Percentiles rank a stretch among this genome's conserved stretches.
Conservation (phyloP, 1,140 invertebrate species). For the Rhopalosiphum padi region DNA sequence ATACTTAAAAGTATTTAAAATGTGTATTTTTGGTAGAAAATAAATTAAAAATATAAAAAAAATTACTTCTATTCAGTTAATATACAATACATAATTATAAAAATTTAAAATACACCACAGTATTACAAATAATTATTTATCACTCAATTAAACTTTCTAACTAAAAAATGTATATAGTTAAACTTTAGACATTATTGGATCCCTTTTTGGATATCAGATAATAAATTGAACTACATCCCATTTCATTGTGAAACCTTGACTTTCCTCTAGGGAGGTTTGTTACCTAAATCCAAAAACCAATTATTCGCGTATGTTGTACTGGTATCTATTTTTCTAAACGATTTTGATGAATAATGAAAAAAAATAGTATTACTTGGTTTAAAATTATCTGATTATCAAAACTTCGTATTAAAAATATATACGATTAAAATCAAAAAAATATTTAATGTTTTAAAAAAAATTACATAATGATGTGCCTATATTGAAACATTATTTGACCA, state of each 20-base stretch:
- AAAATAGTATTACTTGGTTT: not conserved
- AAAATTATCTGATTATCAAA: not conserved
- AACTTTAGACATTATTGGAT: slow-evolving; percentile 24
- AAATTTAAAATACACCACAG: not conserved
- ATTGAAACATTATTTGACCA: too few species aligned
- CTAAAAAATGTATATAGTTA: not conserved
- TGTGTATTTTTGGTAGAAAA: not conserved
- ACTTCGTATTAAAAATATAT: not conserved
- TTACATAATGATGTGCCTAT: too few species aligned
- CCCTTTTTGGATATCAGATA: not conserved
- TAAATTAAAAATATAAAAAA: not conserved
- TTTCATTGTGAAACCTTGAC: not conserved
- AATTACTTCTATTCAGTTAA: not conserved
- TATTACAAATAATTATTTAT: slow-evolving; percentile 17
- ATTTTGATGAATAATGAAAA: not conserved
- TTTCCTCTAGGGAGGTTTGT: not conserved
- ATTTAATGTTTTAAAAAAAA: too few species aligned
- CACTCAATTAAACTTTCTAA: not conserved
- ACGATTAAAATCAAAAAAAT: not conserved
- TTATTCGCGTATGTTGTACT: not conserved
- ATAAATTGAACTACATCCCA: not conserved
- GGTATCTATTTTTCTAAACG: slow-evolving; percentile 3
- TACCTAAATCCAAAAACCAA: slow-evolving; percentile 10
- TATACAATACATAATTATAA: not conserved
- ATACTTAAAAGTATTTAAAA: not conserved